These are phyloP conservation scores for Oenanthe melanoleuca DNA, from an alignment of 2,113 vertebrate genomes.

Conservation along the genomic window DNA sequence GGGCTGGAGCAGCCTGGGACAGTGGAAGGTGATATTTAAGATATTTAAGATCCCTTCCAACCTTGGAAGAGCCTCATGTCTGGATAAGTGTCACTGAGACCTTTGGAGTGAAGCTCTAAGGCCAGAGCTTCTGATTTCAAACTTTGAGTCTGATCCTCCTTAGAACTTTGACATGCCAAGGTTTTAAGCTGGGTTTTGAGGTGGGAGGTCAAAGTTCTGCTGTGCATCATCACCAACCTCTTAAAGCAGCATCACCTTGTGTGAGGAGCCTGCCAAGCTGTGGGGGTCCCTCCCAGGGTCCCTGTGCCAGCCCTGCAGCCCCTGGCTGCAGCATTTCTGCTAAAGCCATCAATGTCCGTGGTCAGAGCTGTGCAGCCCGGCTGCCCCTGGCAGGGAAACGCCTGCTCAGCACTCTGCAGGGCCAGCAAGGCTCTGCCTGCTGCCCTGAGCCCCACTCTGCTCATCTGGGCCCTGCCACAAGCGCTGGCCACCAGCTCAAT, in stretches of 20 bases:
- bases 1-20: background rate
- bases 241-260: rapidly evolving
- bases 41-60: background rate
- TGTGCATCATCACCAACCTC: rapidly evolving
- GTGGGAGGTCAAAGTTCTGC: background rate
- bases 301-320: background rate
- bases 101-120: background rate
- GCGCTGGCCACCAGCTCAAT: background rate
- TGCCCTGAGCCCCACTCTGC: too few species aligned
- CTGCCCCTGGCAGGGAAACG: conserved; percentile 43
- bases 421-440: background rate
- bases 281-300: background rate
- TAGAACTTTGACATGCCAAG: background rate
- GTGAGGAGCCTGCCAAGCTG: background rate
- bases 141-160: background rate
- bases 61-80: background rate
- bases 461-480: background rate
- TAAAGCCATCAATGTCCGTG: conserved; percentile 80
- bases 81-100: background rate
- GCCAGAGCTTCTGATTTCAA: background rate
- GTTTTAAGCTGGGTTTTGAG: background rate
- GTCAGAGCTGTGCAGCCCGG: conserved; percentile 70
- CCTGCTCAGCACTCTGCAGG: conserved; percentile 71
- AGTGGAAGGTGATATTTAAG: background rate
- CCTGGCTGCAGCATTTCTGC: conserved; percentile 79